Conservation (phyloP, 1,140 invertebrate genomes). For the Drosophila hydei region DNA sequence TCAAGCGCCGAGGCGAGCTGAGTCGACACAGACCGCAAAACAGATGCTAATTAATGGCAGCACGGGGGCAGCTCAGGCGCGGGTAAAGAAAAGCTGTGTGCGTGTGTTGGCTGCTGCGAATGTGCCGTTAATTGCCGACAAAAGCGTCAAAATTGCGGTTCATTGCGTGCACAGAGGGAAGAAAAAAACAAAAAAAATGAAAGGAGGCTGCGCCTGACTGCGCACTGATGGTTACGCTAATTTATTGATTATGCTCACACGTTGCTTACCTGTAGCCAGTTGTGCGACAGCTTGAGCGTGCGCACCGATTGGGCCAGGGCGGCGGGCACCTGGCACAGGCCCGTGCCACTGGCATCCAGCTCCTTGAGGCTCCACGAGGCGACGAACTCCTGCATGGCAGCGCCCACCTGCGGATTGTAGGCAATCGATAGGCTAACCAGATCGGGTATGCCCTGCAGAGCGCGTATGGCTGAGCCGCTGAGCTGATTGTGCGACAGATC, state of each 20-base stretch:
- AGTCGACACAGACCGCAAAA: conserved; percentile 43
- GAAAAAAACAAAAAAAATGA: neutral
- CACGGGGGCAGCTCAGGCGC: conserved; percentile 21
- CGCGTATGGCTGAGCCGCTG: conserved; percentile 88
- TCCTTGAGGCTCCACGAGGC: conserved; percentile 84
- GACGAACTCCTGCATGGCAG: conserved; percentile 80
- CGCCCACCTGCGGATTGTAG: conserved; percentile 88
- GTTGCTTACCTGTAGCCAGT: conserved; percentile 84
- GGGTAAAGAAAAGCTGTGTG: conserved; percentile 36
- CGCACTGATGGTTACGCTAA: conserved; percentile 44
- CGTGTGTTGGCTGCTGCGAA: conserved; percentile 51
- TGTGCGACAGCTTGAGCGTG: conserved; percentile 91
- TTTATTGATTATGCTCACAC: conserved; percentile 50
- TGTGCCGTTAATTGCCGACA: conserved; percentile 77
- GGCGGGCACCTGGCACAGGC: conserved; percentile 91
- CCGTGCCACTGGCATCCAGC: conserved; percentile 89
- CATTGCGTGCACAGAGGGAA: conserved; percentile 54
- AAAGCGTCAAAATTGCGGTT: conserved; percentile 77
- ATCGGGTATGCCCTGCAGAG: conserved; percentile 90
- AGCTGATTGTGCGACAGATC: conserved; percentile 92
- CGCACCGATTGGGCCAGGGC: conserved; percentile 93
- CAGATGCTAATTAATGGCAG: conserved; percentile 78
- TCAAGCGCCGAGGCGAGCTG: conserved; percentile 66
- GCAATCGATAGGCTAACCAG: conserved; percentile 91
- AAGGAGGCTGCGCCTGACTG: neutral